Base-by-base conservation (phyloP, 2,797 vertebrate genomes). In the Gymnocypris eckloni region DNA sequence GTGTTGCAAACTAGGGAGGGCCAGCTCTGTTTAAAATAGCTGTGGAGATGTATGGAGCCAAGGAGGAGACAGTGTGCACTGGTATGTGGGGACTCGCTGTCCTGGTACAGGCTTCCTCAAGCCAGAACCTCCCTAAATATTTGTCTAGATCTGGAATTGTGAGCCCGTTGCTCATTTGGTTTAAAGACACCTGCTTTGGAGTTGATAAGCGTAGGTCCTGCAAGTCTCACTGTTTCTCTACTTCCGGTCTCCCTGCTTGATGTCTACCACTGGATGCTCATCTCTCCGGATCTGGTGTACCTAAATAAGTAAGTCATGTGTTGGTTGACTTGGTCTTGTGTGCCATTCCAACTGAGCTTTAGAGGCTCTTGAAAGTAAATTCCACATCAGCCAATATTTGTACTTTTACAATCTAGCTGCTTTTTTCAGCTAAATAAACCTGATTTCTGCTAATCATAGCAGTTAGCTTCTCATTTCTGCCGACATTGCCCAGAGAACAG, bases 41-140 rank as follows among this genome's bases (percentile, higher is more conserved):
- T 45, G 11, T 85, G 66, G 41, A 86, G 56, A 88, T 81, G 87
- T 87, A 82, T 75, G 72, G 72, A 83, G 41, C 86, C 84, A 87
- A 81, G 81, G 82, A 64, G 66, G 50, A 81, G 79, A 78, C 73
- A 22, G 13, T 4, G 22, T 80, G 48, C 75, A 45, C 45, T 82
- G 37, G 50, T 77, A 71, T 85, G 70, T 82, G 70, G 69, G 85
- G 85, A 45, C 82, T 67, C 48, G 75, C 37, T 79, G 61, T 79
- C 77, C 84, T 86, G 61, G 75, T 87, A 77, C 82, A 86, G 84
- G 43, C 69, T 87, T 64, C 59, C 22, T 45, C 89, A 54, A 54
- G 39, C 79, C 67, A 76, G 39, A 82, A 41, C 73, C 82, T 87
- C 79, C 84, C 76, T 86, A 79, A 82, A 88, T 82, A 84, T 73